Conservation (phyloP, 2,797 vertebrate genomes). For the Gymnocypris eckloni region DNA sequence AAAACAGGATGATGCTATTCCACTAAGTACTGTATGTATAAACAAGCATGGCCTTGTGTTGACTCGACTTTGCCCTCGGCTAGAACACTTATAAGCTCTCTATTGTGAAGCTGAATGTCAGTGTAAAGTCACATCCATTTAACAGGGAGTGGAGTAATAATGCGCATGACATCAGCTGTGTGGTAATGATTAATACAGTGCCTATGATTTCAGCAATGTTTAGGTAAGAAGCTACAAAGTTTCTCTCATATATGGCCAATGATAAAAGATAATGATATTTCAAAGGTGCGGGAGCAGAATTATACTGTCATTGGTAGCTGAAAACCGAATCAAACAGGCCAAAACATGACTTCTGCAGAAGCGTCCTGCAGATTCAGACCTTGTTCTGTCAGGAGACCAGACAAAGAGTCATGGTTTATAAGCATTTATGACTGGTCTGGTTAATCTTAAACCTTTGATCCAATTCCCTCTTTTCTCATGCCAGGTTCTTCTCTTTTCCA, state of each 20-base stretch:
- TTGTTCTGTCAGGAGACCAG: slow-evolving; percentile 21
- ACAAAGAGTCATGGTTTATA: not conserved
- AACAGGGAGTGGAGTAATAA: slow-evolving; percentile 8
- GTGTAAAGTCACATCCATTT: not conserved
- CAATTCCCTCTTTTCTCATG: not conserved
- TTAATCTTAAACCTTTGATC: slow-evolving; percentile 28
- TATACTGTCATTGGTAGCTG: not conserved
- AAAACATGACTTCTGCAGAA: not conserved
- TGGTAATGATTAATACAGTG: not conserved
- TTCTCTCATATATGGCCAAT: not conserved
- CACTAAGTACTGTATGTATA: not conserved
- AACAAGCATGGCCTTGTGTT: slow-evolving; percentile 10
- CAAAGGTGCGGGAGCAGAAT: not conserved
- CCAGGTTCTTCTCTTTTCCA: slow-evolving; percentile 19
- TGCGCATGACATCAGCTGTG: not conserved
- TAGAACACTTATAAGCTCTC: not conserved
- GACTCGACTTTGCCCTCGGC: slow-evolving; percentile 12
- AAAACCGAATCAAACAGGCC: not conserved
- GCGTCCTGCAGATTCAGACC: not conserved
- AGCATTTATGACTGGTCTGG: slow-evolving; percentile 16
- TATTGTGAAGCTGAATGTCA: not conserved
- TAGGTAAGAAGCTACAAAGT: not conserved
- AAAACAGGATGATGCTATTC: not conserved
- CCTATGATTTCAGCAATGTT: not conserved
- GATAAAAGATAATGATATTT: not conserved